Conservation (phyloP, 2,888 invertebrate genomes). For the Ochlodes sylvanus region DNA sequence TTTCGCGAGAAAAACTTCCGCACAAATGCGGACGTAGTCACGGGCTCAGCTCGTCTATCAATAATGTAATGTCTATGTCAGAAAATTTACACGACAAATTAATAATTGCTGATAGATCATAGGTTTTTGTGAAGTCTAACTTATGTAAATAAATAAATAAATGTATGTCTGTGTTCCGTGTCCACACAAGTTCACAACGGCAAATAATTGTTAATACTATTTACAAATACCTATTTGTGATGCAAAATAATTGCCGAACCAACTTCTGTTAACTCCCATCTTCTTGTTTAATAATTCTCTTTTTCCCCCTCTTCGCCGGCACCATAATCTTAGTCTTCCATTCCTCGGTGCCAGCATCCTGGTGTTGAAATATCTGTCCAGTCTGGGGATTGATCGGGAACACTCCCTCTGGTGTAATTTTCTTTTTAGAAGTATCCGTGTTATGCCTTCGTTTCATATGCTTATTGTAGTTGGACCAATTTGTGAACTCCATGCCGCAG, state of each 20-base stretch:
- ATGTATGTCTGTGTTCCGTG: too few species aligned
- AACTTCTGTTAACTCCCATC: constrained; percentile 33
- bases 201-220: not conserved
- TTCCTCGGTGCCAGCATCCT: constrained; percentile 70
- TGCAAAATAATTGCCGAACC: not conserved
- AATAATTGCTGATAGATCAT: too few species aligned
- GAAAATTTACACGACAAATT: too few species aligned
- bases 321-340: constrained; percentile 78
- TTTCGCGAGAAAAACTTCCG: too few species aligned
- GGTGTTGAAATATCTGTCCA: constrained; percentile 68
- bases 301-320: constrained; percentile 73
- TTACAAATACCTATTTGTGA: not conserved
- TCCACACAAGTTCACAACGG: too few species aligned
- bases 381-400: constrained; percentile 77
- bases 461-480: constrained; percentile 93
- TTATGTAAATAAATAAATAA: too few species aligned
- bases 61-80: too few species aligned
- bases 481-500: constrained; percentile 90
- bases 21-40: too few species aligned
- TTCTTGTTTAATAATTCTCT: constrained; percentile 65
- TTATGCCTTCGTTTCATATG: constrained; percentile 92
- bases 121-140: too few species aligned
- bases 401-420: constrained; percentile 79
- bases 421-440: constrained; percentile 75
- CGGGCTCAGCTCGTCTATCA: too few species aligned